Base-by-base conservation (phyloP, 2,888 invertebrate genomes). In the Eumacrocentrus americanus region DNA sequence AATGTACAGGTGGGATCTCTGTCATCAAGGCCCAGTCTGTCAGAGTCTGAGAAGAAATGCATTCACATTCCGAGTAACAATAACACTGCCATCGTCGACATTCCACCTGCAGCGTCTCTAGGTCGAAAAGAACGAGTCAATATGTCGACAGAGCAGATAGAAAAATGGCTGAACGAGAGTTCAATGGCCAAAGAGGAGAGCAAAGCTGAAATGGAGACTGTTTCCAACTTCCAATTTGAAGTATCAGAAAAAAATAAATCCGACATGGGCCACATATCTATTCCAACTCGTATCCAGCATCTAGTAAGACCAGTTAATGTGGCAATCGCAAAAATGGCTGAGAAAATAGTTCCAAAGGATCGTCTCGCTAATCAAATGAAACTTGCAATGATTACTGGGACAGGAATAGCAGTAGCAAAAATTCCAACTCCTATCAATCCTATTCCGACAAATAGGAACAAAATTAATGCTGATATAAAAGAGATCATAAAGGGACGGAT, bases 61-160 rank as follows among this genome's bases (percentile, higher is more conserved):
- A 60, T 55, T 60, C 70, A 73, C 7, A 11, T 14, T 4, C 7
- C n/a, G 11, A 68, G 69, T 25, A 58, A 60, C 14, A 66, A 66
- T 34, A 22, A 67, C 7, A 40, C 68, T 1, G 59, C 63, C 1
- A 66, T 78, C 6, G 70, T 75, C 18, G 76, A 77, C 23, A 76
- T 78, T 65, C 70, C 77, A 4, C 42, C 70, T 4, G 64, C 73
- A 48, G 71, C 82, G 0, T 79, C 79, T 14, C 75, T 81, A 48
- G 73, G 81, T 14, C 82, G 84, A 20, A 84, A 87, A 73, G 87
- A 85, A 14, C 86, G 87, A 72, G 87, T 88, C 0, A 88, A 88
- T 70, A 88, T 88, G 88, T 88, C 88, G 0, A 87, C 85, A 35
- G 88, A 88, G 70, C 87, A 88, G 75, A 88, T 89, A 42, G 88